Conservation (phyloP, 1,140 invertebrate genomes). For the Acromyrmex charruanus region DNA sequence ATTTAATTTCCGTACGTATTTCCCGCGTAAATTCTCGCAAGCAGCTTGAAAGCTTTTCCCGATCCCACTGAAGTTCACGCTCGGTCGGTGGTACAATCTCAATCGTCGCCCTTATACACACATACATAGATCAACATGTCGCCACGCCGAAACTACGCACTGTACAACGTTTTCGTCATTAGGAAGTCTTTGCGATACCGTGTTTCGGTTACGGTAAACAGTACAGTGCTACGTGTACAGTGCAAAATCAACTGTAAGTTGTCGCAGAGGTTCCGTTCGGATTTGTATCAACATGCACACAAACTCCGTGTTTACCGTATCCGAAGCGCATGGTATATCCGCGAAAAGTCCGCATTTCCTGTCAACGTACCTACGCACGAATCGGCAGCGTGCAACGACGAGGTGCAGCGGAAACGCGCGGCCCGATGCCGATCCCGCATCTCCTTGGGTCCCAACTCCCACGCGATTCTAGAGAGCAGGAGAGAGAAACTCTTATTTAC, state of each 20-base stretch:
- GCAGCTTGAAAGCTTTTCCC: constrained; percentile 55
- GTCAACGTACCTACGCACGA: neutral
- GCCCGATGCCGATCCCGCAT: neutral
- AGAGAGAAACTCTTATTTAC: constrained; percentile 57
- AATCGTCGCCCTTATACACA: constrained; percentile 3
- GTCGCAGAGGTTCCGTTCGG: constrained; percentile 21
- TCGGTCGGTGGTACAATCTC: constrained; percentile 52
- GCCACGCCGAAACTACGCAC: constrained; percentile 16
- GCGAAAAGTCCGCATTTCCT: constrained; percentile 43
- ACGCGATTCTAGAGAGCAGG: neutral
- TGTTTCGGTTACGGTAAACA: constrained; percentile 57
- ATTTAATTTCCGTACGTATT: constrained; percentile 48
- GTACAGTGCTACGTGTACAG: constrained; percentile 12
- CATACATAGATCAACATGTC: neutral
- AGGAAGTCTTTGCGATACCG: constrained; percentile 61
- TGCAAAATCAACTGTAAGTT: constrained; percentile 48
- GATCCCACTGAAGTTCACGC: constrained; percentile 45
- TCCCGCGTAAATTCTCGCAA: constrained; percentile 37
- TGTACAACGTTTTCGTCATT: constrained; percentile 58
- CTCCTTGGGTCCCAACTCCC: neutral
- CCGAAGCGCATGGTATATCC: constrained; percentile 7
- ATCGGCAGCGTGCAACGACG: too few species aligned
- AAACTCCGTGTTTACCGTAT: constrained; percentile 46
- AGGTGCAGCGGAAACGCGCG: neutral
- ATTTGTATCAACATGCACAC: constrained; percentile 41